Evolutionary conservation across 2,888 invertebrate genomes (phyloP), one percentile per base, ranked within the genome.

Genomic region (Ceraclea dissimilis): DNA sequence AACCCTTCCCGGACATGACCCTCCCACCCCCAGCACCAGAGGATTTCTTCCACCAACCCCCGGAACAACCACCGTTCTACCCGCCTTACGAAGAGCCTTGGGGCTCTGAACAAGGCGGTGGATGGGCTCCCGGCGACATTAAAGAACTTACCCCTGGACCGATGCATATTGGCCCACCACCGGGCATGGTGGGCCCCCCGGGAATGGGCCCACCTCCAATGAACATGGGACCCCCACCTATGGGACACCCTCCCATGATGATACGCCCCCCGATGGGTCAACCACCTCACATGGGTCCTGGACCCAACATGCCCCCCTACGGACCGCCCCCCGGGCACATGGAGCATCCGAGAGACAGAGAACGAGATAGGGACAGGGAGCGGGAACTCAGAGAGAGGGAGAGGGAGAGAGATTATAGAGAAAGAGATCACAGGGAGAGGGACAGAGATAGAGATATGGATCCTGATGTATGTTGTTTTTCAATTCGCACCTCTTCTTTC

Each of bases 61-160:
- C 66, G 66, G 77, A 68, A 61, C 74, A 57, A 65, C 67, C 2
- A 67, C 68, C 51, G 70, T 71, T 57, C 67, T 69, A 31, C 60
- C 67, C 8, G 66, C 71, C 1, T 31, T 62, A 59, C 54, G 60
- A 53, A 48, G 60, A 52, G 46, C 54, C 47, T 54, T 64, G 56
- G 63, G 59, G 59, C 52, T 22, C 47, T 34, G 21, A 31, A 11
- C 50, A 51, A 11, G n/a, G 34, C n/a, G 51, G 44, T 2, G 79
- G 76, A 17, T 86, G 86, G 86, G 76, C 78, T 21, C 84, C 85
- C 8, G 71, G 71, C 4, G 85, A 85, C 62, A 84, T 86, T 54
- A 86, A 86, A 68, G 82, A 86, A 66, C 70, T 86, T 56, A 84
- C 86, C 1, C 84, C 85, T 0, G 84, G 83, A 0, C 79, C 81